Evolutionary conservation across 2,888 invertebrate genomes (phyloP), one percentile per base, ranked within the genome.

Genomic region (Helleia helle): DNA sequence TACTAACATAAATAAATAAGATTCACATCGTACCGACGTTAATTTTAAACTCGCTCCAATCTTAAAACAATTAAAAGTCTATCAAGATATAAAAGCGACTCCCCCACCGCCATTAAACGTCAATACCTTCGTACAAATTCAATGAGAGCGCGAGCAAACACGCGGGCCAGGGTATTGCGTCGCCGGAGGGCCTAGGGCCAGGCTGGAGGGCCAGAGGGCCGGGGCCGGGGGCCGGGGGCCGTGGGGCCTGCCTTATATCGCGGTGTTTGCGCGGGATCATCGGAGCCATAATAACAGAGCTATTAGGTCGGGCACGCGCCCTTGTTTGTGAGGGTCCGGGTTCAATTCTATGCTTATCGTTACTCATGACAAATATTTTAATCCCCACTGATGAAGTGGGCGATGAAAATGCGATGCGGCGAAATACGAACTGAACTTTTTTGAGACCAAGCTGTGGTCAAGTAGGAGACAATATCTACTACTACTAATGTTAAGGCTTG

Each of bases 211-310:
- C 48, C 56, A n/a, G n/a, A n/a, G n/a, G n/a, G n/a, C n/a, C 55
- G 56, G 41, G 51, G n/a, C n/a, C n/a, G 40, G 51, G 43, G 1
- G 24, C 48, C 56, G n/a, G n/a, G n/a, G n/a, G n/a, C n/a, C 55
- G 56, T 41, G 51, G 43, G n/a, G n/a, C n/a, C n/a, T n/a, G 49
- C 31, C 7, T 11, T 38, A 38, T 31, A 52, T 56, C 54, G 52
- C 27, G 55, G 62, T 68, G 69, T 71, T 71, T 71, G 72, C 65
- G 62, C 56, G 59, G 54, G 53, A 5, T 22, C 22, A 5, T 22
- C 3, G 7, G 22, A 22, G 22, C 52, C 56, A 63, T 69, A 66
- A 71, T 74, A 69, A 59, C 67, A 67, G 65, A 59, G 68, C 70
- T 73, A 71, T 75, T 72, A 68, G 64, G 62, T 68, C 48, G 53